Conservation (phyloP, 2,113 vertebrate species). For the Casuarius casuarius region DNA sequence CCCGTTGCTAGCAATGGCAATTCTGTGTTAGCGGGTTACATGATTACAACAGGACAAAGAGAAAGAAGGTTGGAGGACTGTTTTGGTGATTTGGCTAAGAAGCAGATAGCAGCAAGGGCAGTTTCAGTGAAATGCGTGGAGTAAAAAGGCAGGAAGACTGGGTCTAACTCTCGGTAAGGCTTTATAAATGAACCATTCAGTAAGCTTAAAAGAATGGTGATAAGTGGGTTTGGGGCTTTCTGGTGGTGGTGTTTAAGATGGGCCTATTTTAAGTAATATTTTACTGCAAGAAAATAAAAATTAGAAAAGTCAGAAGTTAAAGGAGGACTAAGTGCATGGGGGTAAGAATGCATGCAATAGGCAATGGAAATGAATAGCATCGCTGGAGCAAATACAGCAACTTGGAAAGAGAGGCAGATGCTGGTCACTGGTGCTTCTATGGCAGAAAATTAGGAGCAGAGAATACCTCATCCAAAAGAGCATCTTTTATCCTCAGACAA, state of each 20-base stretch:
- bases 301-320: background rate
- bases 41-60: background rate
- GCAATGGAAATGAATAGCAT: background rate
- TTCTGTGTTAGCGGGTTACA: background rate
- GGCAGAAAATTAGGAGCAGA: background rate
- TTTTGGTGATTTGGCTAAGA: background rate
- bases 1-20: background rate
- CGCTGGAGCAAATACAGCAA: background rate
- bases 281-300: background rate
- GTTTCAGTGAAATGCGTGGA: background rate
- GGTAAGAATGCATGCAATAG: background rate
- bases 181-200: background rate
- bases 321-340: background rate
- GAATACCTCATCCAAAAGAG: background rate
- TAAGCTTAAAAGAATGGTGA: background rate
- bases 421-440: background rate
- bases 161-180: background rate
- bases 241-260: background rate
- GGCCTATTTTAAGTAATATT: background rate
- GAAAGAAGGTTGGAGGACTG: background rate
- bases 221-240: background rate
- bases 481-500: background rate
- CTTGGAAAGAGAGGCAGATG: background rate
- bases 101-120: background rate
- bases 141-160: background rate